Conservation (phyloP, 64 coral and sea anemone species). For the Stichodactyla helianthus region DNA sequence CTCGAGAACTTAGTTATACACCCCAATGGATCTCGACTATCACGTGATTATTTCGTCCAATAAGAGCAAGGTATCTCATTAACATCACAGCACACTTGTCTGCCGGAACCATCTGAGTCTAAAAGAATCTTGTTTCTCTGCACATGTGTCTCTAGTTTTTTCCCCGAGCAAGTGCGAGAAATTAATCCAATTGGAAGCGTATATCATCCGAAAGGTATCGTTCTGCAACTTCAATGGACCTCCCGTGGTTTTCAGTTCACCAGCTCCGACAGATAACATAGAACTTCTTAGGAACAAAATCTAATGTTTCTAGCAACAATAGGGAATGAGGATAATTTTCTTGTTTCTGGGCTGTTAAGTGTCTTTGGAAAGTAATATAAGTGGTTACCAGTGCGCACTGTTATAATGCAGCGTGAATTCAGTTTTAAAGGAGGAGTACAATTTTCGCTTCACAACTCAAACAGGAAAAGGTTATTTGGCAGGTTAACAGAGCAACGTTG, state of each 20-base stretch:
- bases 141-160: constrained; percentile 6
- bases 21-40: neutral
- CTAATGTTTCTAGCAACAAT: no score
- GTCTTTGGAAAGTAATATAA: no score
- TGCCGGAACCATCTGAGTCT: neutral
- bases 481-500: no score
- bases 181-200: neutral
- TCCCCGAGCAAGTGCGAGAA: neutral
- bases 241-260: neutral
- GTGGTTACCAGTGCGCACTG: no score
- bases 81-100: neutral
- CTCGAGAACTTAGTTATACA: neutral
- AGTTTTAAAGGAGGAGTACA: no score
- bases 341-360: no score
- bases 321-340: no score
- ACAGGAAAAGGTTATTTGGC: no score
- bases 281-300: no score
- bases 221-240: neutral
- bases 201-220: neutral
- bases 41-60: neutral
- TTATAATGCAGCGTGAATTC: no score
- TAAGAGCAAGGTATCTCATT: neutral
- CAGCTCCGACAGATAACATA: no score
- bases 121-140: neutral
- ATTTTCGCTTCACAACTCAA: no score